Percentiles rank a stretch among this genome's conserved stretches.
phyloP scores from a whole-genome alignment of 2,797 vertebrate genomes.

The Phaenicophaeus curvirostris region DNA sequence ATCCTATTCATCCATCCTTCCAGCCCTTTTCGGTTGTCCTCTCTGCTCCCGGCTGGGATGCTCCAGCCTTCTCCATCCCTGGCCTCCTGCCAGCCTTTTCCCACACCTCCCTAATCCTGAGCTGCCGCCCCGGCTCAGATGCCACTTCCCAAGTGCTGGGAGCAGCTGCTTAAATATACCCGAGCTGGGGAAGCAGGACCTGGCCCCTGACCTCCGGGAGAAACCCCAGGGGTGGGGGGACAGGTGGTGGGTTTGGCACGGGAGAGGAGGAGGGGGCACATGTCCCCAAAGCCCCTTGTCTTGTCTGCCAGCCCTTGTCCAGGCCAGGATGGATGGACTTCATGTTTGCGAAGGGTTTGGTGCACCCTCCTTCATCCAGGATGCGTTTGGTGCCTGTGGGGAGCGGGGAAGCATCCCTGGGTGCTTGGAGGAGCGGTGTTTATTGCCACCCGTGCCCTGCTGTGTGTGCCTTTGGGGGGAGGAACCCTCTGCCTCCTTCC shows the following conservation, averaged over 20 bases:
- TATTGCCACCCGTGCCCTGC: neutral
- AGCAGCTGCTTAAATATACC: too few relatives aligned
- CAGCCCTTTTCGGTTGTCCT: neutral
- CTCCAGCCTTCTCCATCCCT: neutral
- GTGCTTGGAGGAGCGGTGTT: neutral
- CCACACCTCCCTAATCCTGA: slow-evolving; percentile 50
- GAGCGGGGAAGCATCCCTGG: neutral
- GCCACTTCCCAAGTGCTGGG: too few relatives aligned
- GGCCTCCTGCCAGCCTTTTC: slow-evolving; percentile 45
- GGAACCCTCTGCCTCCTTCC: neutral
- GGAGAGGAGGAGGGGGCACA: neutral
- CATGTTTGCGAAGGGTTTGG: neutral
- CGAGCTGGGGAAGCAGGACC: slow-evolving; percentile 13
- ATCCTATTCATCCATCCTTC: neutral
- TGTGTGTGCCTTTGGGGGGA: neutral
- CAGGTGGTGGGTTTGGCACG: neutral
- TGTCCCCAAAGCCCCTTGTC: neutral
- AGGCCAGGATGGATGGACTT: neutral
- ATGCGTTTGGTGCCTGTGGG: neutral
- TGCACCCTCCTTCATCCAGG: neutral
- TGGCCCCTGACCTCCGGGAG: neutral
- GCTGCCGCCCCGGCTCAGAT: neutral
- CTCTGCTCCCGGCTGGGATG: neutral
- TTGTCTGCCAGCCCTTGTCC: neutral
- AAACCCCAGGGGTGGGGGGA: too few relatives aligned